Conservation (phyloP, 2,797 vertebrate species). For the Botia almorhae region DNA sequence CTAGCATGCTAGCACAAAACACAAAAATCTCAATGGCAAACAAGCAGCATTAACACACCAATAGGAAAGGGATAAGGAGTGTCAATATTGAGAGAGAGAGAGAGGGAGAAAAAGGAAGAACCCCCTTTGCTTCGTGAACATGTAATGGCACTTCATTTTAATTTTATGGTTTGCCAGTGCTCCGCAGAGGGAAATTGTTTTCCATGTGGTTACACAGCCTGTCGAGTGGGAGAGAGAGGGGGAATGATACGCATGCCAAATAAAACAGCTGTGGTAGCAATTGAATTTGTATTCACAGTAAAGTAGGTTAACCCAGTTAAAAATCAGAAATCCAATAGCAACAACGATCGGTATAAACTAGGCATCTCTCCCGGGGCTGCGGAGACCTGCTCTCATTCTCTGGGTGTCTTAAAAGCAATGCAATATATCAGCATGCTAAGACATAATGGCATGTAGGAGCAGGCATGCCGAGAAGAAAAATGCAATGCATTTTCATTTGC, state of each 20-base stretch:
- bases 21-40: constrained; percentile 36
- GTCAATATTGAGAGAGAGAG: constrained; percentile 57
- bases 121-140: constrained; percentile 66
- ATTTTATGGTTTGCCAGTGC: constrained; percentile 81
- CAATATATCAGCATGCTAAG: constrained; percentile 79
- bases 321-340: constrained; percentile 84
- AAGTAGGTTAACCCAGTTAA: constrained; percentile 86
- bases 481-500: constrained; percentile 76
- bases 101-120: constrained; percentile 50
- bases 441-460: constrained; percentile 75
- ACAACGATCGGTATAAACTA: constrained; percentile 76
- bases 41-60: constrained; percentile 34
- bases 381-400: constrained; percentile 70
- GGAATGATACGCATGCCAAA: constrained; percentile 65
- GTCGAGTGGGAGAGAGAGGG: constrained; percentile 69
- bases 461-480: constrained; percentile 68
- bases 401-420: constrained; percentile 80
- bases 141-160: constrained; percentile 82
- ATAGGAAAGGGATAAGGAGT: constrained; percentile 53
- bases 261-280: constrained; percentile 79
- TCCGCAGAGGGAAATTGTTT: constrained; percentile 79
- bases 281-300: constrained; percentile 86
- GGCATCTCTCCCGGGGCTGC: constrained; percentile 74
- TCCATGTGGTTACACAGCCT: constrained; percentile 80
- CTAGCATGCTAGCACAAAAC: constrained; percentile 30